These are phyloP conservation scores for Aurelia coerulea DNA, from an alignment of 30 jellyfish, hydroid and myxozoan species.

Conservation along the genomic window DNA sequence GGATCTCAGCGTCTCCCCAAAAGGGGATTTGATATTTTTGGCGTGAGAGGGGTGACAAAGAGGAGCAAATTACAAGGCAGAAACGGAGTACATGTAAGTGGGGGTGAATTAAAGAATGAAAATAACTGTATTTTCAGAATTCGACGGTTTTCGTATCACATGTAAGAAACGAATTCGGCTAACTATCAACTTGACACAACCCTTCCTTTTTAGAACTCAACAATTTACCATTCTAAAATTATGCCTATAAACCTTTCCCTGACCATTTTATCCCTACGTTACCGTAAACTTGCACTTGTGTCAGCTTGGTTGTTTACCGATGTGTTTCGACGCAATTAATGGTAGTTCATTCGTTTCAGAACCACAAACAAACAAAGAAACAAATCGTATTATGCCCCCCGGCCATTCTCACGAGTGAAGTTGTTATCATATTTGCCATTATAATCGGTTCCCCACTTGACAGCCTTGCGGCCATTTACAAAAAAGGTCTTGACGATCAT, in stretches of 20 bases:
- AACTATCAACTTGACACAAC: not conserved
- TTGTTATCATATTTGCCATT: not conserved
- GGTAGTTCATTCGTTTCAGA: not conserved
- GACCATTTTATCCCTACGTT: not conserved
- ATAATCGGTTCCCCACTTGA: too few relatives aligned
- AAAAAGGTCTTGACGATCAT: too few relatives aligned
- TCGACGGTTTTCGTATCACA: not conserved
- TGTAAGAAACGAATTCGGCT: conserved; percentile 2
- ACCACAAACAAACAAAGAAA: not conserved
- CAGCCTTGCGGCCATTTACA: too few relatives aligned
- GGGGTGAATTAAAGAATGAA: not conserved
- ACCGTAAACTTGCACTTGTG: not conserved
- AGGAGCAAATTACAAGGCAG: not conserved
- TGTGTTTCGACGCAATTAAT: conserved; percentile 1
- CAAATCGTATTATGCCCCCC: not conserved
- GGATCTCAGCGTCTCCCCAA: not conserved
- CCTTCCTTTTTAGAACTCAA: too few relatives aligned
- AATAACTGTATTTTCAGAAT: not conserved
- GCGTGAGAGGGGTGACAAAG: conserved; percentile 1
- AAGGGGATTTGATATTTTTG: not conserved
- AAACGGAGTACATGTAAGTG: conserved; percentile 5
- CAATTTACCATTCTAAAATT: too few relatives aligned
- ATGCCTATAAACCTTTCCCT: not conserved
- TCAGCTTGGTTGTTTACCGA: not conserved
- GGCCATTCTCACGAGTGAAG: not conserved